A percentile compares a stretch with the other conserved stretches of the same genome.
These are phyloP conservation scores for Lepus townsendii DNA, from an alignment of 2,797 vertebrate species.

Conservation along the genomic window DNA sequence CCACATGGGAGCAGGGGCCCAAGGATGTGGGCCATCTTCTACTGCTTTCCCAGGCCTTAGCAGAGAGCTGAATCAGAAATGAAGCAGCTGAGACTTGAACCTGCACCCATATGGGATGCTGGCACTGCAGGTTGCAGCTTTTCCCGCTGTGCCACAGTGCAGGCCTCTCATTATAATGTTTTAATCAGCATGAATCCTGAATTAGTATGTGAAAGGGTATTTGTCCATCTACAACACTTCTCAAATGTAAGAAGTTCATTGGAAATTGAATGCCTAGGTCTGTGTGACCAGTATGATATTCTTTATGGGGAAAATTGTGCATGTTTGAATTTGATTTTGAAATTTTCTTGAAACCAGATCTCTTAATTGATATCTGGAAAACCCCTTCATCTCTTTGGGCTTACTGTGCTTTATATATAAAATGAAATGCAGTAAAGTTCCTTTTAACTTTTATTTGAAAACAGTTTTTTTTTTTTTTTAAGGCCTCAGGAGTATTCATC, in stretches of 20 bases:
- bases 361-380: conserved; percentile 50
- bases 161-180: neutral
- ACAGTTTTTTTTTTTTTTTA: too few relatives aligned
- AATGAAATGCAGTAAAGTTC: conserved; percentile 2
- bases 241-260: conserved; percentile 23
- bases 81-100: too few relatives aligned
- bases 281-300: neutral
- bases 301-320: neutral
- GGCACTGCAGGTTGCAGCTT: too few relatives aligned
- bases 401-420: conserved; percentile 27
- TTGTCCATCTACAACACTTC: conserved; percentile 4
- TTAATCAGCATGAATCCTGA: neutral
- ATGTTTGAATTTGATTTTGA: conserved; percentile 35
- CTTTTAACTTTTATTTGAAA: conserved; percentile 49
- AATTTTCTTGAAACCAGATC: conserved; percentile 36
- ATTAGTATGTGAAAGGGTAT: neutral
- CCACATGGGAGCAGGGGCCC: too few relatives aligned
- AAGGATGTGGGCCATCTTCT: too few relatives aligned
- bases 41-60: too few relatives aligned
- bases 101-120: too few relatives aligned
- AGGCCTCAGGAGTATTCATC: too few relatives aligned
- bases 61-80: too few relatives aligned
- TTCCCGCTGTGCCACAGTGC: too few relatives aligned
- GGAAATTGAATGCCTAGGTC: conserved; percentile 10
- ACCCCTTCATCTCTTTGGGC: neutral